phyloP scores from a whole-genome alignment of 2,113 vertebrate genomes.

The Marmota flaviventris region DNA sequence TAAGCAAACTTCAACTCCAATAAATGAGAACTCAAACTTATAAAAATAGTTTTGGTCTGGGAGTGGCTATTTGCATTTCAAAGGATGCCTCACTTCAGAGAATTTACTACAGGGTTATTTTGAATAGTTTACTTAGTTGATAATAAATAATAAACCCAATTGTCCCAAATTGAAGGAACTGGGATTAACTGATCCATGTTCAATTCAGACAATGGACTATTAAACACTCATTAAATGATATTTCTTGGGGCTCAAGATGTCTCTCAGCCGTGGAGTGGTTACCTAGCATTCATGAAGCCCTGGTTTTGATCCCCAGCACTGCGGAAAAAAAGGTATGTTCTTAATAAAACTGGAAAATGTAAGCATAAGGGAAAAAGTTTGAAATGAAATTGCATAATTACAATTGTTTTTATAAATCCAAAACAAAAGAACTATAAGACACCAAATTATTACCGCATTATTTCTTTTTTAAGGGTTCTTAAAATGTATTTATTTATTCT shows the following conservation, averaged over 20 bases:
- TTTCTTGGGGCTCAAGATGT: background rate
- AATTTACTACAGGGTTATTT: slow-evolving; percentile 50
- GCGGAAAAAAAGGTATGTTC: background rate
- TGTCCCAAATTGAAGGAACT: background rate
- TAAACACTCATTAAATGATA: slow-evolving; percentile 29
- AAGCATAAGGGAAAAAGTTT: slow-evolving; percentile 12
- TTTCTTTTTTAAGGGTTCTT: background rate
- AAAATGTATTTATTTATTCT: too few relatives aligned
- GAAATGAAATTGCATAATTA: background rate
- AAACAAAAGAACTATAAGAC: slow-evolving; percentile 31
- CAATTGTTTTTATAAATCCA: background rate
- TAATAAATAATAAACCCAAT: slow-evolving; percentile 10
- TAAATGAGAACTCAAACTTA: slow-evolving; percentile 61
- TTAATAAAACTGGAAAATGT: slow-evolving; percentile 29
- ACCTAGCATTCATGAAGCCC: background rate
- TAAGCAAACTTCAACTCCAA: background rate
- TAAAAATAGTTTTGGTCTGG: slow-evolving; percentile 31
- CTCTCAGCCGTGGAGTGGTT: background rate
- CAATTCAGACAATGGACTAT: background rate
- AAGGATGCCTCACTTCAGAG: slow-evolving; percentile 21
- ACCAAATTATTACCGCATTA: slow-evolving; percentile 14
- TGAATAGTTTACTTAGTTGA: slow-evolving; percentile 27
- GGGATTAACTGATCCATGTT: slow-evolving; percentile 45
- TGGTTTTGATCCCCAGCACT: background rate
- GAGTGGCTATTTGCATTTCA: slow-evolving; percentile 58